Evolutionary conservation across 2,797 vertebrate genomes (phyloP).

Genomic region (Otus scops): DNA sequence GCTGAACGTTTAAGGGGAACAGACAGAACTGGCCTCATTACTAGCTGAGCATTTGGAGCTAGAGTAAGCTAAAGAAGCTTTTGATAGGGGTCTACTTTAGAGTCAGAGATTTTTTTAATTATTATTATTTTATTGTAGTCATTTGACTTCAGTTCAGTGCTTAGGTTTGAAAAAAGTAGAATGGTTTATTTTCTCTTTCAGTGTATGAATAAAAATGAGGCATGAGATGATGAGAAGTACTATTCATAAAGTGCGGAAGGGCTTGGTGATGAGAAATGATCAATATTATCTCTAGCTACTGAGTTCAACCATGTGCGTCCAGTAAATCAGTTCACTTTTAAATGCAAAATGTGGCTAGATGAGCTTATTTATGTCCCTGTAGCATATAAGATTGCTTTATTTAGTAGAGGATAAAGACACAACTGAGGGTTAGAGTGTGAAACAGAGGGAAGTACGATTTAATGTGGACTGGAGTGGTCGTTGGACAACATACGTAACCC

Average conservation of each 20-base stretch:
- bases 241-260: neutral
- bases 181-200: conserved; percentile 26
- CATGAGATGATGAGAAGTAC: neutral
- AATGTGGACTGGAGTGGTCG: neutral
- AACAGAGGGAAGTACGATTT: neutral
- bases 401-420: neutral
- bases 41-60: neutral
- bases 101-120: neutral
- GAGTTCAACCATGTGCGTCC: neutral
- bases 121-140: neutral
- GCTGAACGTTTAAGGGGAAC: neutral
- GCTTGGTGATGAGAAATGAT: neutral
- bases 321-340: conserved; percentile 2
- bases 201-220: conserved; percentile 15
- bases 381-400: neutral
- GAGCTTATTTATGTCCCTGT: neutral
- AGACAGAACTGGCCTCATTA: neutral
- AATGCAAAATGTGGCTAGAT: neutral
- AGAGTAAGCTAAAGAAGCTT: neutral
- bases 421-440: neutral
- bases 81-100: neutral
- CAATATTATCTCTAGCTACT: neutral
- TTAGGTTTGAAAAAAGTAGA: neutral
- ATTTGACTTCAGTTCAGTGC: neutral
- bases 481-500: neutral